Evolutionary conservation across 2,113 vertebrate genomes (phyloP), one percentile per base, ranked within the genome.

Genomic region (Caretta caretta): DNA sequence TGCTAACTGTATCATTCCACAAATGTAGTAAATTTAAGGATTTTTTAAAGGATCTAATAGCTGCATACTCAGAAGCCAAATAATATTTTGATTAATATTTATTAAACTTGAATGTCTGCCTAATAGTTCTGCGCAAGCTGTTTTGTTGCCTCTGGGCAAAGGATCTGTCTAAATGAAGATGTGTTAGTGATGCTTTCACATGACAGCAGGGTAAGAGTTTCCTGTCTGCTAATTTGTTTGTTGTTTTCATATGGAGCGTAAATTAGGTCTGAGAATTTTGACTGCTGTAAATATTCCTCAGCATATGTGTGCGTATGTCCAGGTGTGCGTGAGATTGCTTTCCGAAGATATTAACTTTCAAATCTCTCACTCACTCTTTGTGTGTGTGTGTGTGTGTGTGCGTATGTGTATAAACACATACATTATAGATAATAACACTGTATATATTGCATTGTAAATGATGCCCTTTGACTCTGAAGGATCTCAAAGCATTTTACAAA

Each of bases 1-100:
- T 24, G 86, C 31, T 94, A 90, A 93, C 62, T 62, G 14, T 69
- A 79, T 72, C n/a, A 31, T 90, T 97, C 95, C 94, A 97, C 51
- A 87, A 94, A 86, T 35, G 27, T 3, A 93, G 53, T 89, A 97
- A 96, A 97, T 91, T 79, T 94, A 83, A 97, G 80, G 27, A 31
- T 81, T 81, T 96, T 92, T 29, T 69, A 69, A 83, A 96, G 46
- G 13, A 80, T 59, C 8, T 90, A 62, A 93, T 46, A 76, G 54
- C 12, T 78, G 42, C 19, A 91, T 53, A 46, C 14, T 83, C 17
- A 54, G 51, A 86, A 93, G 35, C 14, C 87, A 96, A 96, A 87
- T 49, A 13, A 35, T 17, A 88, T 0, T 1, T 56, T 83, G 29
- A 29, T 8, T 6, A 91, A 90, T 89, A 86, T 96, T 96, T 93